phyloP scores from a whole-genome alignment of 2,113 vertebrate genomes.

The Ramphastos sulfuratus region DNA sequence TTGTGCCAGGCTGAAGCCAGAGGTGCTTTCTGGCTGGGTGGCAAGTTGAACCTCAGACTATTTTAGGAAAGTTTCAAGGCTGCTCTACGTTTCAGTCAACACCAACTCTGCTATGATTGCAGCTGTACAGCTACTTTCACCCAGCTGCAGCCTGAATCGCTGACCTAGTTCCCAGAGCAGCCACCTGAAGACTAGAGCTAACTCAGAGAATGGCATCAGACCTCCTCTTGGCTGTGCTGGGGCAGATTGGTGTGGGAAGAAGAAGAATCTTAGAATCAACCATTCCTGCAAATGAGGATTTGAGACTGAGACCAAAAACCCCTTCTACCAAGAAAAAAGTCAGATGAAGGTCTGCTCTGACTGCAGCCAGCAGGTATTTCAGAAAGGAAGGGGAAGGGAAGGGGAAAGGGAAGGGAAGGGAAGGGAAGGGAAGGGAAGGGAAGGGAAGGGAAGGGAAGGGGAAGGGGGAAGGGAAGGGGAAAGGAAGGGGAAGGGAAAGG shows the following conservation, averaged over 20 bases:
- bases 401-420: no score
- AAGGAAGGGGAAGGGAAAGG: no score
- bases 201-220: not conserved
- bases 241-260: not conserved
- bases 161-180: not conserved
- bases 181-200: not conserved
- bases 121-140: not conserved
- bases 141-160: rapidly evolving
- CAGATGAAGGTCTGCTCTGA: not conserved
- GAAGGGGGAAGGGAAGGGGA: not conserved
- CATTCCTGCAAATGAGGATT: not conserved
- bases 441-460: no score
- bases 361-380: not conserved
- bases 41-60: not conserved
- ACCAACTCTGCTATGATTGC: rapidly evolving
- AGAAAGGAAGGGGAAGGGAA: not conserved
- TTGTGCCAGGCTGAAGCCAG: not conserved
- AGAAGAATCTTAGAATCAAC: not conserved
- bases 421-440: not conserved
- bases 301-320: not conserved
- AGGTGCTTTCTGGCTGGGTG: not conserved
- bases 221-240: not conserved
- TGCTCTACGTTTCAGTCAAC: not conserved
- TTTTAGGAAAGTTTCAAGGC: not conserved
- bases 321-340: not conserved